Percentiles rank a stretch among this genome's conserved stretches.
Evolutionary conservation across 1,140 invertebrate genomes (phyloP).

Genomic region (Drosophila nigrodunni): DNA sequence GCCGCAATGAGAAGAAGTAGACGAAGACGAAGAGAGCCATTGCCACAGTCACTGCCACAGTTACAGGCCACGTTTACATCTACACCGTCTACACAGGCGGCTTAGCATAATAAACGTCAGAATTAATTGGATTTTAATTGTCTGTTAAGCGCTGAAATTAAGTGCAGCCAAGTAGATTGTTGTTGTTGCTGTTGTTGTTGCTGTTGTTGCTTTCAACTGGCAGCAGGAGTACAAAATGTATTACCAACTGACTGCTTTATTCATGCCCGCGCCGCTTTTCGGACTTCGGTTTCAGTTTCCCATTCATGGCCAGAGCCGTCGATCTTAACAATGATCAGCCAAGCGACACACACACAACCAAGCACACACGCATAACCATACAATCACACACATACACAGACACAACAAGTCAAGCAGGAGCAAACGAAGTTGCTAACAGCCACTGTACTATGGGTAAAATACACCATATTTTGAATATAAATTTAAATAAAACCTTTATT

Average conservation of each 20-base stretch:
- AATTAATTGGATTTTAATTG: constrained; percentile 83
- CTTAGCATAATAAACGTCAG: constrained; percentile 83
- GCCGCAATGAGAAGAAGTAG: background rate
- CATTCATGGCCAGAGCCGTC: constrained; percentile 49
- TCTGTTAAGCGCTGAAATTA: constrained; percentile 83
- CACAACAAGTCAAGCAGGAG: constrained; percentile 8
- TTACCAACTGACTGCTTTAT: constrained; percentile 78
- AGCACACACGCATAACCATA: constrained; percentile 40
- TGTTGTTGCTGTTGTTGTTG: constrained; percentile 23
- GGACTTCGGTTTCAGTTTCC: constrained; percentile 27
- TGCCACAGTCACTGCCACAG: constrained; percentile 11
- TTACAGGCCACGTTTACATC: constrained; percentile 36
- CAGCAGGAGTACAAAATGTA: constrained; percentile 57
- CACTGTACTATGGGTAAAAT: background rate
- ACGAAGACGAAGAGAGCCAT: background rate
- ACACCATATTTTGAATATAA: too few relatives aligned
- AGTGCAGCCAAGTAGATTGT: constrained; percentile 77
- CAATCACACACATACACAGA: constrained; percentile 24
- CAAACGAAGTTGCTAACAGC: constrained; percentile 59
- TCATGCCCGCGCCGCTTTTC: constrained; percentile 57
- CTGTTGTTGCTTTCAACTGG: constrained; percentile 19
- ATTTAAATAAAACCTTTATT: too few relatives aligned
- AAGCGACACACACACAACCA: constrained; percentile 61
- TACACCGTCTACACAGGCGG: constrained; percentile 59
- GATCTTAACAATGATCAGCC: constrained; percentile 81